A percentile compares a stretch with the other conserved stretches of the same genome.
phyloP scores from a whole-genome alignment of 2,797 vertebrate genomes.

The Chelon labrosus region DNA sequence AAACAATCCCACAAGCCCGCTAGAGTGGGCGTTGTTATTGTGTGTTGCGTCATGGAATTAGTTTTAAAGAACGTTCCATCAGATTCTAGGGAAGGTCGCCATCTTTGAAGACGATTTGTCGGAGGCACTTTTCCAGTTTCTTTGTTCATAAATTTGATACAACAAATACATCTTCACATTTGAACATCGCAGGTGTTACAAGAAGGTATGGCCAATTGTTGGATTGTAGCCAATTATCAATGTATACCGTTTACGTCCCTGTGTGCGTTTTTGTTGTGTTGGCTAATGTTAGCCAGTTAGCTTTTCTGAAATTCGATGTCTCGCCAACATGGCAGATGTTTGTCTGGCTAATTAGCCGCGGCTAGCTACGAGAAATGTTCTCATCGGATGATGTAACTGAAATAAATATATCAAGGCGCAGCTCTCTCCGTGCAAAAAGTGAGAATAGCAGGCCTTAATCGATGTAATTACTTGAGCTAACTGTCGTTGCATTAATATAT shows the following conservation, averaged over 20 bases:
- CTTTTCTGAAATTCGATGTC: constrained; percentile 16
- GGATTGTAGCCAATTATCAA: fast-evolving
- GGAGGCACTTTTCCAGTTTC: background rate
- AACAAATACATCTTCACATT: fast-evolving
- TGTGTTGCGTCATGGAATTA: constrained; percentile 28
- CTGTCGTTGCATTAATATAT: no score
- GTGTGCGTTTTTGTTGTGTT: fast-evolving
- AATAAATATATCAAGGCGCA: background rate
- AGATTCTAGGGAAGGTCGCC: constrained; percentile 54
- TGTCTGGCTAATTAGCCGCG: background rate
- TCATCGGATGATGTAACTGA: background rate
- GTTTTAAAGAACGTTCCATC: constrained; percentile 39
- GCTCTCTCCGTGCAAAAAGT: no score
- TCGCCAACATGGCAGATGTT: constrained; percentile 34
- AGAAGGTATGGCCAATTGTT: constrained; percentile 39
- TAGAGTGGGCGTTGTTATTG: constrained; percentile 16
- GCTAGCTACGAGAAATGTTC: background rate
- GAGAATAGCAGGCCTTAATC: no score
- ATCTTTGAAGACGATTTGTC: constrained; percentile 59
- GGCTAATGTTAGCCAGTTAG: constrained; percentile 42
- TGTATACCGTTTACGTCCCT: background rate
- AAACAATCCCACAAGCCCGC: fast-evolving
- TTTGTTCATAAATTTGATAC: constrained; percentile 11
- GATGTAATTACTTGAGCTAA: no score
- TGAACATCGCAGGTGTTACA: background rate